A percentile compares a stretch with the other conserved stretches of the same genome.
phyloP scores from a whole-genome alignment of 2,113 vertebrate genomes.

The Anguilla rostrata region DNA sequence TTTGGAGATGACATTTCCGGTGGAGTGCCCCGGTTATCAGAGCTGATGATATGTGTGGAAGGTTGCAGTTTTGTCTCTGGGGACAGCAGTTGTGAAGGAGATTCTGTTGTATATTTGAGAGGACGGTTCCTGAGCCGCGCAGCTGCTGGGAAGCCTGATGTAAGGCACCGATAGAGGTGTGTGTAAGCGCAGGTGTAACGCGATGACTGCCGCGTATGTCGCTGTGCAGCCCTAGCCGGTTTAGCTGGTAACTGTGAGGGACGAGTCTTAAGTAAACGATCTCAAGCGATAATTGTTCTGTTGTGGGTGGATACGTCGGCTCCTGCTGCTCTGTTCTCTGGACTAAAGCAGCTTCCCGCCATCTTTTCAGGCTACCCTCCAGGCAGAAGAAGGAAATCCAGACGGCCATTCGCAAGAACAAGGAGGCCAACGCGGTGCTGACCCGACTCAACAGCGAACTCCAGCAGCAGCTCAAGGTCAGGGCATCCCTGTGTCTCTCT shows the following conservation, averaged over 20 bases:
- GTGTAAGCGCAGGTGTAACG: conserved; percentile 28
- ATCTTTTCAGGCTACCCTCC: conserved; percentile 77
- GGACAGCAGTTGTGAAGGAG: not conserved
- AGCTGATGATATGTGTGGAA: not conserved
- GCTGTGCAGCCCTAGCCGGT: not conserved
- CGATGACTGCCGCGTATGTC: conserved; percentile 50
- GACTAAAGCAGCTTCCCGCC: not conserved
- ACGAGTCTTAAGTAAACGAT: not conserved
- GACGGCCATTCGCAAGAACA: conserved; percentile 91
- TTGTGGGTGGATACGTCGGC: not conserved
- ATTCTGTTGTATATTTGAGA: conserved; percentile 3
- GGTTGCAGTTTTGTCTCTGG: not conserved
- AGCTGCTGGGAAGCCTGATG: conserved; percentile 22
- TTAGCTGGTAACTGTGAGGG: not conserved
- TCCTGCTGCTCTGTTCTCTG: not conserved
- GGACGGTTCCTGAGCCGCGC: conserved; percentile 17
- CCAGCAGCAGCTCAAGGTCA: conserved; percentile 96
- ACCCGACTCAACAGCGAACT: conserved; percentile 93
- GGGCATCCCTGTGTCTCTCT: conserved; percentile 20
- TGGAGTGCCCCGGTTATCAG: not conserved
- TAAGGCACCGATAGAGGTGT: conserved; percentile 9
- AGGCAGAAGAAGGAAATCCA: conserved; percentile 93
- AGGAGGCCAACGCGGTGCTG: conserved; percentile 91
- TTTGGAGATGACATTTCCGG: not conserved
- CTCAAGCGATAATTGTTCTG: not conserved